Base-by-base conservation (phyloP, 2,888 invertebrate species). In the Lasioglossum leucozonium region DNA sequence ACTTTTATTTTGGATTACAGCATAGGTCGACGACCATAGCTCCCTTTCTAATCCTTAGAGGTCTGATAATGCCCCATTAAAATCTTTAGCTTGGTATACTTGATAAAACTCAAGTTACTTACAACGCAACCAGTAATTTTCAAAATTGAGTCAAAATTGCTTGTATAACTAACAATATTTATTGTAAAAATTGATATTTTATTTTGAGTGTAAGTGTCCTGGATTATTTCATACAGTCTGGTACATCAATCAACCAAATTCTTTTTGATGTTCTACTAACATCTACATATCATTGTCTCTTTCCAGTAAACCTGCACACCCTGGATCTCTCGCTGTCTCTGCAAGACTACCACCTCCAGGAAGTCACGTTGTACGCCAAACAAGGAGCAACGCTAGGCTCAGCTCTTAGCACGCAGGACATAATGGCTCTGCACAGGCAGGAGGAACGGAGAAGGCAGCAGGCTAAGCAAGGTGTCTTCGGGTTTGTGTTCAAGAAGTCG, bases 281-380 rank as follows among this genome's bases (percentile, higher is more conserved):
- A 51, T 16, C 34, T 51, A 13, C 13, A 37, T 44, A 26, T 42
- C 30, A n/a, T 55, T 72, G n/a, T 11, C 37, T 10, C 30, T 11
- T 82, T 85, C 0, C 90, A 94, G 96, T 95, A 30, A 96, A 96
- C 93, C 95, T 97, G 85, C 96, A 96, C 92, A 95, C 95, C 26
- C 94, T 97, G 91, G 96, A 96, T 88, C 95, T 96, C 62, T 96
- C 96, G 87, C 93, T 96, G 88, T 96, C 96, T 1, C 94, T 97
- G 71, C 96, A 96, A 77, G 97, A 97, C 93, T 97, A 97, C 92
- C 96, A 96, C 86, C 95, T 97, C 72, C 96, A 96, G 85, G 97
- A 97, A 94, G 96, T 97, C 72, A 96, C 96, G 85, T 94, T 97
- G 42, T 96, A 96, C 69, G 95, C 95, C 11, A 96, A 96, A 88